Evolutionary conservation across 2,797 vertebrate species (phyloP).

Genomic region (Sebastes alutus): DNA sequence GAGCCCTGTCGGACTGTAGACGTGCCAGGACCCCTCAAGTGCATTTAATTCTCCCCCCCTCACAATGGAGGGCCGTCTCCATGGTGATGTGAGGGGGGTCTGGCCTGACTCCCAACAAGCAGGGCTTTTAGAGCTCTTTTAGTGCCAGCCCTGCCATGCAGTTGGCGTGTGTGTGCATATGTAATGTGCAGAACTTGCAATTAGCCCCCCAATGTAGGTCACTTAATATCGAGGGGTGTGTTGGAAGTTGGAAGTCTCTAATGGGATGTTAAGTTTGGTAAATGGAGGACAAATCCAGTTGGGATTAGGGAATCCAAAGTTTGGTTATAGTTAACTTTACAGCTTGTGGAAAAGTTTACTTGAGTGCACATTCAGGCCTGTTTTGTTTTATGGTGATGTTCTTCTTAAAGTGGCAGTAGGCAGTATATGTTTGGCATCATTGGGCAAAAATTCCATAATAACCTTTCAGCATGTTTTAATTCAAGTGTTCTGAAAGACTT

Average conservation of each 20-base stretch:
- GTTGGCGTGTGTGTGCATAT: slow-evolving; percentile 52
- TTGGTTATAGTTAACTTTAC: background rate
- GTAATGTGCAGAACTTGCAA: slow-evolving; percentile 61
- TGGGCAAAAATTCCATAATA: too few relatives aligned
- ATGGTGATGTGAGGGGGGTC: slow-evolving; percentile 67
- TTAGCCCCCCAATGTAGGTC: slow-evolving; percentile 67
- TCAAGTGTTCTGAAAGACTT: too few relatives aligned
- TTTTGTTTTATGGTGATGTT: background rate
- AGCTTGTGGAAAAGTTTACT: background rate
- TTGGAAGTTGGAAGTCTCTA: background rate
- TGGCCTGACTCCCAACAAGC: slow-evolving; percentile 66
- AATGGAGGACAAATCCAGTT: slow-evolving; percentile 23
- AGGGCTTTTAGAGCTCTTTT: slow-evolving; percentile 57
- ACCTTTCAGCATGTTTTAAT: too few relatives aligned
- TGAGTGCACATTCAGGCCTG: background rate
- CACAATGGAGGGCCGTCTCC: slow-evolving; percentile 74
- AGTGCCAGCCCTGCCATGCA: slow-evolving; percentile 53
- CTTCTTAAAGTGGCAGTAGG: background rate
- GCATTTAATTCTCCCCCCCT: slow-evolving; percentile 58
- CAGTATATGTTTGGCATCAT: accelerated
- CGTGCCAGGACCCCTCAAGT: slow-evolving; percentile 76
- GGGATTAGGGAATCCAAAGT: background rate
- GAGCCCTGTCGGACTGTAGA: slow-evolving; percentile 46
- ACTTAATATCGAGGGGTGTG: slow-evolving; percentile 33
- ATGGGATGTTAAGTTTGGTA: slow-evolving; percentile 27